Base-by-base conservation (phyloP, 2,797 vertebrate species). In the Poeciliopsis paucimaculata region DNA sequence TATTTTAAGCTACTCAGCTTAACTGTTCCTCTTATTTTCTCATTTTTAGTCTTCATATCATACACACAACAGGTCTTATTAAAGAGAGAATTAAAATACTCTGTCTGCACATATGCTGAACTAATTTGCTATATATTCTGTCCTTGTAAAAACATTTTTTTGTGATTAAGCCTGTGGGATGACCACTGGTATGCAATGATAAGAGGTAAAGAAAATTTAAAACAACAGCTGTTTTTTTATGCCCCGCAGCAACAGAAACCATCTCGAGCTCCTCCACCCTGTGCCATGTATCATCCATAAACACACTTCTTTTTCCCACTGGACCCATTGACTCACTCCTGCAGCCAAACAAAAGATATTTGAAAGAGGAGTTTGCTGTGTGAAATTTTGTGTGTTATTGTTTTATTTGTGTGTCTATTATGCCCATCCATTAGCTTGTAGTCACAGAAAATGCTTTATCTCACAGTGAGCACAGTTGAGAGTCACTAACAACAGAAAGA, bases 241-340 rank as follows among this genome's bases (percentile, higher is more conserved):
- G 89, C 91, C 94, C 91, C 91, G 79, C 77, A 94, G 93, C 89
- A 82, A 82, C 78, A 82, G 89, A 84, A 84, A 78, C 77, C 86
- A 88, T 84, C 85, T 90, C 80, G 0, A 80, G 76, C 77, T 79
- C 20, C 78, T 89, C 90, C 81, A 79, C 80, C 81, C 86, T 77
- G 77, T 88, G 87, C 84, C 88, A 84, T 82, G 82, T 86, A 87
- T 85, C 86, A 86, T 88, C 88, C 86, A 78, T 74, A 85, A 92
- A 88, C 88, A 89, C 83, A 79, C 86, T 86, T 71, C 75, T 86
- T 78, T 81, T 81, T 82, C 89, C 82, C 76, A 70, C 77, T 75
- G 77, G 82, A 81, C 51, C 75, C 77, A 83, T 86, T 88, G 86
- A 89, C 82, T 87, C 82, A 49, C 75, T 68, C 66, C 84, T 77